Evolutionary conservation across 2,888 invertebrate genomes (phyloP).

Genomic region (Octonoba sinensis): DNA sequence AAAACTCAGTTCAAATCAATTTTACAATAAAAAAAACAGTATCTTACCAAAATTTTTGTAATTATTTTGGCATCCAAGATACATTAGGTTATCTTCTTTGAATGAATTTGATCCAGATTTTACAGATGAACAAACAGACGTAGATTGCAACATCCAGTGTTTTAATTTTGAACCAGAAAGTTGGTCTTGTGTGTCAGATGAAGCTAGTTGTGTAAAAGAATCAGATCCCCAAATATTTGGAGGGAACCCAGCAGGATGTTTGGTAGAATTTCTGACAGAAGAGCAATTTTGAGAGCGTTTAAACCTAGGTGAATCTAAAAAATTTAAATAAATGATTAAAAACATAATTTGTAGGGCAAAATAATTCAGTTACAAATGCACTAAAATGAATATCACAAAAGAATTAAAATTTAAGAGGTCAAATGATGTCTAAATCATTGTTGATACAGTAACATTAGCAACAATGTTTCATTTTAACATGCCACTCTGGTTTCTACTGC

Average conservation of each 20-base stretch:
- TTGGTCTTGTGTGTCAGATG: slow-evolving; percentile 30
- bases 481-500: too few species aligned
- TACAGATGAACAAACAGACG: slow-evolving; percentile 10
- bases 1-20: background rate
- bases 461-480: too few species aligned
- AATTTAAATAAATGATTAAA: background rate
- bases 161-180: slow-evolving; percentile 54
- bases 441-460: too few species aligned
- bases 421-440: too few species aligned
- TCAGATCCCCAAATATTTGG: slow-evolving; percentile 37
- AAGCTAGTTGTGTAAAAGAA: slow-evolving; percentile 2
- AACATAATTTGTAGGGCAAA: too few species aligned
- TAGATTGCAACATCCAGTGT: slow-evolving; percentile 48
- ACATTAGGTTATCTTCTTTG: slow-evolving; percentile 4
- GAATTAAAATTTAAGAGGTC: too few species aligned
- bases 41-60: slow-evolving; percentile 15
- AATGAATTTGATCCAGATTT: background rate
- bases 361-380: too few species aligned
- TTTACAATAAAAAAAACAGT: background rate
- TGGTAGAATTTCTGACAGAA: slow-evolving; percentile 29
- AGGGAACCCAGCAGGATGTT: slow-evolving; percentile 2
- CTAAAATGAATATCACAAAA: too few species aligned
- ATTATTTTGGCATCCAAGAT: background rate
- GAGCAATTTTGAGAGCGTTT: slow-evolving; percentile 31
- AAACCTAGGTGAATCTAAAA: slow-evolving; percentile 24